Evolutionary conservation across 2,888 invertebrate species (phyloP), one percentile per base, ranked within the genome.

Genomic region (Vandiemenella viatica): DNA sequence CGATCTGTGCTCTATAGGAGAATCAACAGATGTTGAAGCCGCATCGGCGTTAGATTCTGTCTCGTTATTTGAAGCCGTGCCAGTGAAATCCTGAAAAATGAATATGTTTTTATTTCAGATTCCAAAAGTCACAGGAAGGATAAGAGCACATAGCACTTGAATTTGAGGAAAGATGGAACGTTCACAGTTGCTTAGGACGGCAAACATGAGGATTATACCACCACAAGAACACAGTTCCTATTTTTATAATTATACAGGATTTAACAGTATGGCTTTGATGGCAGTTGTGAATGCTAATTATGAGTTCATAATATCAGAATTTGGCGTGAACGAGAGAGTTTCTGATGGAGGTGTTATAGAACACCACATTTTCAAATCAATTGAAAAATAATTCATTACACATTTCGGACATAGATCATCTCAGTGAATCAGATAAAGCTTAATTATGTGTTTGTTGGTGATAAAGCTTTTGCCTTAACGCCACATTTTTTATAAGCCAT

Each of bases 271-370:
- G n/a, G 53, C 50, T 23, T 45, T 59, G 6, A 50, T 59, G 49
- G 57, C 55, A 45, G 53, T 58, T 19, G 56, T 50, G 45, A 52
- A 57, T 50, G 55, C 51, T 19, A 49, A 55, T 22, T 58, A 49
- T 38, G 51, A 54, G 37, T 56, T 50, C 41, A 51, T 53, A 26
- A 54, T 48, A 46, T 53, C 50, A 53, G 56, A 57, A 40, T 49
- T 53, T 26, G 55, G 56, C 16, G 51, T 52, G 22, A 55, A 56
- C 23, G 55, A 57, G 43, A 53, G 56, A 50, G 53, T 60, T 50
- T 58, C 57, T 50, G 54, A 57, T 51, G 55, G 56, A 45, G 56
- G 55, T 37, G 55, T 56, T 10, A 48, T 55, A 23, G 49, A 44
- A 32, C 45, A 56, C 53, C 5, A 19, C 5, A 44, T 50, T 56